Conservation (phyloP, 2,797 vertebrate genomes). For the Rhynchonycteris naso region DNA sequence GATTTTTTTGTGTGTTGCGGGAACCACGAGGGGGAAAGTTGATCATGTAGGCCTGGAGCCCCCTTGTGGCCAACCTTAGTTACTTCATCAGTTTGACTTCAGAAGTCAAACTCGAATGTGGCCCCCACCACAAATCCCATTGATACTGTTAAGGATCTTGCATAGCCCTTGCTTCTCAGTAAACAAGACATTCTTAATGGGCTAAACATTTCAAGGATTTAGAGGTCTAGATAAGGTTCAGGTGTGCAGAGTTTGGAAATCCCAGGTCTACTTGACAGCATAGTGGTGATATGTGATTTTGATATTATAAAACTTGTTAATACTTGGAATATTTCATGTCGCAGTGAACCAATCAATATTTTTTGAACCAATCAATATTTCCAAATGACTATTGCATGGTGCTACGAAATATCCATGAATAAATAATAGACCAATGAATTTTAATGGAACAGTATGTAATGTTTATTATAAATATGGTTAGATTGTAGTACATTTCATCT, state of each 20-base stretch:
- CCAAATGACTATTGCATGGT: neutral
- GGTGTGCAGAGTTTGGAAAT: neutral
- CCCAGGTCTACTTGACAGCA: neutral
- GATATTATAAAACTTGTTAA: neutral
- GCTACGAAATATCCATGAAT: neutral
- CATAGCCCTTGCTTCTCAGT: neutral
- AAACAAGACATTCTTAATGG: neutral
- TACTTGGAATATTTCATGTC: neutral
- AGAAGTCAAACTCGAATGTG: neutral
- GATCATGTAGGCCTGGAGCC: neutral
- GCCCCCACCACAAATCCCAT: neutral
- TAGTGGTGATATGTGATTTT: neutral
- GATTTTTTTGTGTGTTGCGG: neutral
- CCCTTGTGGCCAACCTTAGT: neutral
- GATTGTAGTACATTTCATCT: neutral
- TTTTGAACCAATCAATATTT: neutral
- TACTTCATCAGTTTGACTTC: slow-evolving; percentile 29
- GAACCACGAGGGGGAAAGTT: neutral
- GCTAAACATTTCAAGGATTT: neutral
- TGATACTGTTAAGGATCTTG: neutral
- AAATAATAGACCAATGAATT: neutral
- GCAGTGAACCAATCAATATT: neutral
- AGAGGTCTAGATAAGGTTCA: neutral
- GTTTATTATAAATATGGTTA: slow-evolving; percentile 1
- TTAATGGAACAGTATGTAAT: neutral